phyloP scores from a whole-genome alignment of 1,140 invertebrate genomes.

The Oryzaephilus surinamensis region DNA sequence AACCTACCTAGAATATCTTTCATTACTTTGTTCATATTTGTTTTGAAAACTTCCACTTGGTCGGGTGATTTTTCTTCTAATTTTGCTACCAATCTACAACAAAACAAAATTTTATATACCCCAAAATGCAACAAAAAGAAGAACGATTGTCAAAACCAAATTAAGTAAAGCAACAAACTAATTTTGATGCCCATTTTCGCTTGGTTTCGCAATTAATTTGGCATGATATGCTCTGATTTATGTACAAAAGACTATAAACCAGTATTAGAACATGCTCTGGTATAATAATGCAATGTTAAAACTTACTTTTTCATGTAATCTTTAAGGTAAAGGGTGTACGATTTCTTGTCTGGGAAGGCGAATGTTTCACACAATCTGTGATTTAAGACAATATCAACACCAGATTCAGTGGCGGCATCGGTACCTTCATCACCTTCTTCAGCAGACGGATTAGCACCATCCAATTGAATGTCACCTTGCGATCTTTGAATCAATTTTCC shows the following conservation, averaged over 20 bases:
- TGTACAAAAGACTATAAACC: slow-evolving; percentile 14
- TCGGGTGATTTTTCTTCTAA: slow-evolving; percentile 68
- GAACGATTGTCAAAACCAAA: not conserved
- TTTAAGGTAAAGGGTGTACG: slow-evolving; percentile 86
- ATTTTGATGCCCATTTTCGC: no score
- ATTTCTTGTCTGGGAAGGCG: slow-evolving; percentile 79
- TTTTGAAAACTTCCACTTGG: slow-evolving; percentile 81
- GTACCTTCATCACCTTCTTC: slow-evolving; percentile 82
- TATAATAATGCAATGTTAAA: slow-evolving; percentile 5
- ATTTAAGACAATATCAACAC: slow-evolving; percentile 89
- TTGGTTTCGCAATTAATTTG: slow-evolving; percentile 14
- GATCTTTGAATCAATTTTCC: slow-evolving; percentile 71
- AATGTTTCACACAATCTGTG: slow-evolving; percentile 80
- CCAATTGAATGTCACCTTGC: slow-evolving; percentile 69
- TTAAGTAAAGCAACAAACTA: not conserved
- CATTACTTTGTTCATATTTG: slow-evolving; percentile 90
- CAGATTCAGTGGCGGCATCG: slow-evolving; percentile 60
- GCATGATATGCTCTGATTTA: slow-evolving; percentile 31
- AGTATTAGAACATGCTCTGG: slow-evolving; percentile 32
- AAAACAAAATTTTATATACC: slow-evolving; percentile 19
- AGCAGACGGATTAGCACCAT: slow-evolving; percentile 85
- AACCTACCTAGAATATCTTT: slow-evolving; percentile 86
- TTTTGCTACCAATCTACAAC: slow-evolving; percentile 64
- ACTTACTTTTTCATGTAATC: slow-evolving; percentile 93
- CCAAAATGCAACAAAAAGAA: slow-evolving; percentile 10